These are phyloP conservation scores for Phoxinus dragarum DNA, from an alignment of 2,797 vertebrate genomes.

Conservation along the genomic window DNA sequence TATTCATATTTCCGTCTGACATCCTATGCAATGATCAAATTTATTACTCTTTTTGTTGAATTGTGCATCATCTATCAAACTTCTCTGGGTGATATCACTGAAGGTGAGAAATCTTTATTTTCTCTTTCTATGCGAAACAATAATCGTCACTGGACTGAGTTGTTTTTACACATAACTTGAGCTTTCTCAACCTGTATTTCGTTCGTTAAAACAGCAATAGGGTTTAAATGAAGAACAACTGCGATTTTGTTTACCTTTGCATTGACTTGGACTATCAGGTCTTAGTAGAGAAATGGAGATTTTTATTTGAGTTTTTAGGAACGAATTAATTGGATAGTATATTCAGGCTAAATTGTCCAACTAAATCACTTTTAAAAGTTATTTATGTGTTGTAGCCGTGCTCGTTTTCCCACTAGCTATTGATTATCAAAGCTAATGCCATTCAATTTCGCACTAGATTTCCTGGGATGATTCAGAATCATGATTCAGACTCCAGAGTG, in stretches of 20 bases:
- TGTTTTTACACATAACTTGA: conserved; percentile 53
- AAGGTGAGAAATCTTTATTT: conserved; percentile 52
- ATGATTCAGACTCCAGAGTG: conserved; percentile 4
- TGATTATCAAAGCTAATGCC: neutral
- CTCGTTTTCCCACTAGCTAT: neutral
- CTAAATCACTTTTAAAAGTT: neutral
- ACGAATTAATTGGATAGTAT: neutral
- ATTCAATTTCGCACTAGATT: neutral
- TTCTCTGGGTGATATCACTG: conserved; percentile 39
- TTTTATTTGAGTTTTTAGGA: neutral
- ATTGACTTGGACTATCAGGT: conserved; percentile 28
- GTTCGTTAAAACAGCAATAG: conserved; percentile 17
- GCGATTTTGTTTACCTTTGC: conserved; percentile 56
- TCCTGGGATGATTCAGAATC: neutral
- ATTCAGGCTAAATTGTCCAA: no score
- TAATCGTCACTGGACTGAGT: neutral
- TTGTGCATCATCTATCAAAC: conserved; percentile 67
- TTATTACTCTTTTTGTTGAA: conserved; percentile 60
- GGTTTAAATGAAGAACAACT: conserved; percentile 70
- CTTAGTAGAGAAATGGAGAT: neutral
- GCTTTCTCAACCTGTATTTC: conserved; percentile 20
- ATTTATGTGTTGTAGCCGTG: neutral
- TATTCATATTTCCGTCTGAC: neutral
- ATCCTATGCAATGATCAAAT: conserved; percentile 61
- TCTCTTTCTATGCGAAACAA: neutral